Conservation (phyloP, 2,113 vertebrate species). For the Odontesthes bonariensis region DNA sequence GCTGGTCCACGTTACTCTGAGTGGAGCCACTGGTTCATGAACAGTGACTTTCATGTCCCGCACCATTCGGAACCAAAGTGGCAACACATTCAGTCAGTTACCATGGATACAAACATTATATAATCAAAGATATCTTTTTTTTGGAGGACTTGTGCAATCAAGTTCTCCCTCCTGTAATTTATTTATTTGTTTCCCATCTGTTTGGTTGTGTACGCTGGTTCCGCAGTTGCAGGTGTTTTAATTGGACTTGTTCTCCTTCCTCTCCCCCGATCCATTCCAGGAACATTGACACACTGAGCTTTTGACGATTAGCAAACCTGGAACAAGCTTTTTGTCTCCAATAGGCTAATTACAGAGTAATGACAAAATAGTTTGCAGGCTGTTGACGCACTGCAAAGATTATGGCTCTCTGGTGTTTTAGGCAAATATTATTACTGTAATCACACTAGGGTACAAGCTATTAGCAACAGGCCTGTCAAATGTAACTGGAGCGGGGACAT, state of each 20-base stretch:
- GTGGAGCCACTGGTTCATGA: constrained; percentile 48
- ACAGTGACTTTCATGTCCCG: constrained; percentile 29
- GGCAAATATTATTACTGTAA: constrained; percentile 53
- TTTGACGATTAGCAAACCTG: constrained; percentile 55
- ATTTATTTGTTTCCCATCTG: constrained; percentile 42
- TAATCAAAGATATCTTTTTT: constrained; percentile 62
- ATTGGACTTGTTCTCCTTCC: constrained; percentile 52
- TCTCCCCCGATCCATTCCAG: constrained; percentile 42
- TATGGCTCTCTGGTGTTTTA: constrained; percentile 53
- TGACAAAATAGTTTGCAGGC: constrained; percentile 53
- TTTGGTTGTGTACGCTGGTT: constrained; percentile 43
- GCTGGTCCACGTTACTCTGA: constrained; percentile 19
- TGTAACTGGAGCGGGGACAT: constrained; percentile 45
- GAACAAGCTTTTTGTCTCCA: constrained; percentile 58
- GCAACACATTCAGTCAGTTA: constrained; percentile 79
- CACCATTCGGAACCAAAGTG: constrained; percentile 57
- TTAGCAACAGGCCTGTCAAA: constrained; percentile 45
- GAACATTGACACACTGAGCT: constrained; percentile 44
- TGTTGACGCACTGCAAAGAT: constrained; percentile 37
- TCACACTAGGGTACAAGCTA: constrained; percentile 31
- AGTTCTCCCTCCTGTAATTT: constrained; percentile 49
- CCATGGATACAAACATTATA: constrained; percentile 82
- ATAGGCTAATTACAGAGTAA: constrained; percentile 69
- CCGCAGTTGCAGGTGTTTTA: constrained; percentile 48
- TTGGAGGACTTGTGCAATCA: constrained; percentile 69